A percentile compares a stretch with the other conserved stretches of the same genome.
phyloP scores from a whole-genome alignment of 2,113 vertebrate genomes.

The Neomonachus schauinslandi region DNA sequence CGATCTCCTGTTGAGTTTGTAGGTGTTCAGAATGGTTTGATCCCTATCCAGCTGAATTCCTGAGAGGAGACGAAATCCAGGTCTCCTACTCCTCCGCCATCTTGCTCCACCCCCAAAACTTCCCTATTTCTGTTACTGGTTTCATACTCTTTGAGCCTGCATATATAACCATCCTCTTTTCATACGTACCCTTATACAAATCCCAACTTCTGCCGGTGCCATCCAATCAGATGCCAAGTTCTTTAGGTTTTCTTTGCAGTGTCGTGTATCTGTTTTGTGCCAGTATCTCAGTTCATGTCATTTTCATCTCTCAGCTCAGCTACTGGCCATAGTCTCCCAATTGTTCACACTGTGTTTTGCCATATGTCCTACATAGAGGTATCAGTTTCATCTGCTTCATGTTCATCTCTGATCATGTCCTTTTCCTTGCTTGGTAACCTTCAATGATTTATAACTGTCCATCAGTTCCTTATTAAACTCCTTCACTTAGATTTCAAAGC shows the following conservation, averaged over 20 bases:
- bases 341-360: not conserved
- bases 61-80: too few relatives aligned
- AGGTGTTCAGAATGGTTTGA: too few relatives aligned
- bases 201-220: not conserved
- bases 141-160: not conserved
- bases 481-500: not conserved
- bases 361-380: not conserved
- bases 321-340: not conserved
- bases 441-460: not conserved
- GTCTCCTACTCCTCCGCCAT: too few relatives aligned
- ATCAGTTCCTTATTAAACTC: not conserved
- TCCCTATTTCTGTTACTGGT: not conserved
- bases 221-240: not conserved
- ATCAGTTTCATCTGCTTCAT: not conserved
- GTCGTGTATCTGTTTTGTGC: not conserved
- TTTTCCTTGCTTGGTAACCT: not conserved
- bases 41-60: too few relatives aligned
- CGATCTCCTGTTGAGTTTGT: too few relatives aligned
- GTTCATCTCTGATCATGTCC: not conserved
- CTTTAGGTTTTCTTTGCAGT: not conserved
- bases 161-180: not conserved
- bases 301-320: not conserved
- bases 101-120: not conserved
- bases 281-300: not conserved
- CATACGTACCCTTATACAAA: not conserved